A percentile compares a stretch with the other conserved stretches of the same genome.
These are phyloP conservation scores for Grantiella picta DNA, from an alignment of 2,113 vertebrate species.

Conservation along the genomic window DNA sequence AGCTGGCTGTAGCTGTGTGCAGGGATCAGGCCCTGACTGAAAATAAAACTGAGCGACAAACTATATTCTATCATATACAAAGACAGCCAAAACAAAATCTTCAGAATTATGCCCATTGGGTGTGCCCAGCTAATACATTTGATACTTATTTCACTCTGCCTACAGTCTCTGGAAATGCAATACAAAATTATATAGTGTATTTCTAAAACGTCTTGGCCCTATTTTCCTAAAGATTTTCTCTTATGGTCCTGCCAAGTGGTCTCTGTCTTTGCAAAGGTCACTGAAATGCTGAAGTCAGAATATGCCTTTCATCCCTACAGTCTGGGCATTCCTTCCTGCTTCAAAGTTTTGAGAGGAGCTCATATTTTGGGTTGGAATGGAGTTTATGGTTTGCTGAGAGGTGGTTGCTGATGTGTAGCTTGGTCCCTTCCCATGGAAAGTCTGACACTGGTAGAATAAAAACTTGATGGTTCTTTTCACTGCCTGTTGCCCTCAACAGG, in stretches of 20 bases:
- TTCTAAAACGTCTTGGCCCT: not conserved
- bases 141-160: not conserved
- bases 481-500: not conserved
- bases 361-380: not conserved
- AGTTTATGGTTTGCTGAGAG: not conserved
- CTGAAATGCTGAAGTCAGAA: not conserved
- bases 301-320: not conserved
- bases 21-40: not conserved
- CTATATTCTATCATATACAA: not conserved
- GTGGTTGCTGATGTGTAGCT: not conserved
- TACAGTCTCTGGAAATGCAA: not conserved
- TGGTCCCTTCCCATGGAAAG: not conserved
- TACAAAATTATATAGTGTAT: not conserved
- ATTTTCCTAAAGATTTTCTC: not conserved
- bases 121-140: not conserved
- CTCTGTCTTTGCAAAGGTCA: not conserved
- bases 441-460: not conserved
- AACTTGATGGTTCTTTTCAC: not conserved
- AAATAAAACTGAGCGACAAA: not conserved
- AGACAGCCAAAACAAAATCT: not conserved
- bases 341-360: not conserved
- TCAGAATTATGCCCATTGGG: not conserved
- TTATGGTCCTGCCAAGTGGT: not conserved
- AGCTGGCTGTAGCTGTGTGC: not conserved
- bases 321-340: not conserved